Base-by-base conservation (phyloP, 2,888 invertebrate genomes). In the Gandaritis pyraliata region DNA sequence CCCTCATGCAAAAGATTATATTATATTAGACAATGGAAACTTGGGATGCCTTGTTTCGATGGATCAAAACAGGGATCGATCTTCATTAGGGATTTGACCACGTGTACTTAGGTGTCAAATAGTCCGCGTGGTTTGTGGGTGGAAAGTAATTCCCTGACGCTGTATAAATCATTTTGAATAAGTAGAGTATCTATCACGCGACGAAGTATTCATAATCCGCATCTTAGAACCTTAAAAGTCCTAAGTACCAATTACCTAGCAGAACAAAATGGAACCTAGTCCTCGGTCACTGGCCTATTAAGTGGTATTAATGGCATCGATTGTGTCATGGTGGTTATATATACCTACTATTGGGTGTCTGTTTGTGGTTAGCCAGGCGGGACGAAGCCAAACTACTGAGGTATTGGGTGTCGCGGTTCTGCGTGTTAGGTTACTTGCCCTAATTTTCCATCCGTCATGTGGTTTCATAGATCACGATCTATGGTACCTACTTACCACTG, bases 381-480 rank as follows among this genome's bases (percentile, higher is more conserved):
- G 64, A 69, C 70, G 89, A 89, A 88, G 87, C 88, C 89, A 81
- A 75, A 83, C 78, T 75, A 71, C 72, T 61, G 68, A 64, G 13
- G 81, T 73, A 70, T 88, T 65, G 66, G 59, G 70, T 88, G 76
- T 78, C 86, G 82, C 67, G 86, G 86, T 85, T 71, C 57, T 64
- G n/a, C 45, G 70, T 64, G 65, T 80, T 62, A 36, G 39, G 64
- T 83, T 81, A 75, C 77, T 41, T 8, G 63, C 4, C 58, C 66
- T 58, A 58, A 61, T 58, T 66, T 59, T 47, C 12, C 50, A 15
- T 54, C 38, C 45, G 38, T 48, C 11, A 58, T 63, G 58, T 29
- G 64, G 64, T 59, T 59, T 56, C 59, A 48, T 56, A 64, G 47
- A 56, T 23, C 48, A 56, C 48, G 33, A 33, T 46, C 45, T 54